Evolutionary conservation across 2,888 invertebrate species (phyloP).

Genomic region (Melinaea marsaeus): DNA sequence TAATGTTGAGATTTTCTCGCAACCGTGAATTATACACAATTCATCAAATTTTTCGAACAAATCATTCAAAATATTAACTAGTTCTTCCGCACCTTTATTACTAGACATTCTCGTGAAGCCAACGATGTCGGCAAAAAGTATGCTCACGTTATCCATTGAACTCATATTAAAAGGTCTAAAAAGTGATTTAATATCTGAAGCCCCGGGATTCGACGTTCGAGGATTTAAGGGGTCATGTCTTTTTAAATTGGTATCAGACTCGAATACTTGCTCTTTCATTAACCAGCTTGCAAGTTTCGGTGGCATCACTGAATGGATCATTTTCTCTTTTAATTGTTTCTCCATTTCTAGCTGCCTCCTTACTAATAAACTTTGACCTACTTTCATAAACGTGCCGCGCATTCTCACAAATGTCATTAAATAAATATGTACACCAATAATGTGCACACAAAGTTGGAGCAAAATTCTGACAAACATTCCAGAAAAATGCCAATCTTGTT

Average conservation of each 20-base stretch:
- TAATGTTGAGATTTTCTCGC: slow-evolving; percentile 98
- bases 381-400: slow-evolving; percentile 97
- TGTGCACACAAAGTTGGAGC: slow-evolving; percentile 92
- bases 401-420: slow-evolving; percentile 95
- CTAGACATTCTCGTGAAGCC: slow-evolving; percentile 98
- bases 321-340: slow-evolving; percentile 95
- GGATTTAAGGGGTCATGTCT: slow-evolving; percentile 60
- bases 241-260: slow-evolving; percentile 77
- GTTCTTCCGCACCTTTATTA: slow-evolving; percentile 96
- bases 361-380: slow-evolving; percentile 94
- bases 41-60: slow-evolving; percentile 97
- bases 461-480: slow-evolving; percentile 84
- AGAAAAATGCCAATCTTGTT: slow-evolving; percentile 74
- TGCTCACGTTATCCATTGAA: slow-evolving; percentile 96
- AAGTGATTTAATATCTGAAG: slow-evolving; percentile 85
- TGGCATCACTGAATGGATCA: slow-evolving; percentile 99
- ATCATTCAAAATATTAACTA: slow-evolving; percentile 96
- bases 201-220: slow-evolving; percentile 75
- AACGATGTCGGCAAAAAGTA: slow-evolving; percentile 97
- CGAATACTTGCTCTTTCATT: slow-evolving; percentile 84
- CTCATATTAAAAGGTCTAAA: slow-evolving; percentile 98
- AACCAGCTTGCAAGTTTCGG: slow-evolving; percentile 93
- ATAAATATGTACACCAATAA: slow-evolving; percentile 94
- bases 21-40: slow-evolving; percentile 90
- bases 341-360: slow-evolving; percentile 94